These are phyloP conservation scores for Pogonomyrmex californicus DNA, from an alignment of 1,140 invertebrate species.

Conservation along the genomic window DNA sequence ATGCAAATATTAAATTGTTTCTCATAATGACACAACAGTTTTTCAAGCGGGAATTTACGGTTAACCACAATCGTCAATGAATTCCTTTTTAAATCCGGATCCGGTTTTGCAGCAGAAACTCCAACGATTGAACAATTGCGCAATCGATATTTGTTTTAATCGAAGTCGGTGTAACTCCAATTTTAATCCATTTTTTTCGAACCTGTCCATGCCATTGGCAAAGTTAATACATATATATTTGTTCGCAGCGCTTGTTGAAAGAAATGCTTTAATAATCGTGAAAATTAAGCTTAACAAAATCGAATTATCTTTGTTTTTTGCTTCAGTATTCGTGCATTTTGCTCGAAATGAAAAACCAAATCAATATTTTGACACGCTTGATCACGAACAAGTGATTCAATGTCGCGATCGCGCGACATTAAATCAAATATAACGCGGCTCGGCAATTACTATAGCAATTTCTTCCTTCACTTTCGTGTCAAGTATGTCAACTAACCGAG, in stretches of 20 bases:
- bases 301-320: background rate
- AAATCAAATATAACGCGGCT: background rate
- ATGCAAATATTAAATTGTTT: background rate
- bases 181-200: background rate
- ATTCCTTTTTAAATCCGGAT: background rate
- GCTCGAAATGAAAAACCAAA: background rate
- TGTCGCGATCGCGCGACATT: background rate
- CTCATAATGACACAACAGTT: background rate
- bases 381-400: background rate
- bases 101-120: background rate
- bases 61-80: constrained; percentile 7
- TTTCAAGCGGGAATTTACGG: background rate
- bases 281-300: background rate
- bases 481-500: background rate
- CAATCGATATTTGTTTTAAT: background rate
- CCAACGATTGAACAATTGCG: background rate
- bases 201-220: no score
- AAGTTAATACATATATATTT: no score
- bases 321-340: background rate
- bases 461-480: background rate
- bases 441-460: constrained; percentile 4
- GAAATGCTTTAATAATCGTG: background rate
- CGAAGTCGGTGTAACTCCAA: background rate
- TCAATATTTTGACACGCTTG: background rate
- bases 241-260: background rate